Conservation (phyloP, 2,113 vertebrate genomes). For the Tachycineta bicolor region DNA sequence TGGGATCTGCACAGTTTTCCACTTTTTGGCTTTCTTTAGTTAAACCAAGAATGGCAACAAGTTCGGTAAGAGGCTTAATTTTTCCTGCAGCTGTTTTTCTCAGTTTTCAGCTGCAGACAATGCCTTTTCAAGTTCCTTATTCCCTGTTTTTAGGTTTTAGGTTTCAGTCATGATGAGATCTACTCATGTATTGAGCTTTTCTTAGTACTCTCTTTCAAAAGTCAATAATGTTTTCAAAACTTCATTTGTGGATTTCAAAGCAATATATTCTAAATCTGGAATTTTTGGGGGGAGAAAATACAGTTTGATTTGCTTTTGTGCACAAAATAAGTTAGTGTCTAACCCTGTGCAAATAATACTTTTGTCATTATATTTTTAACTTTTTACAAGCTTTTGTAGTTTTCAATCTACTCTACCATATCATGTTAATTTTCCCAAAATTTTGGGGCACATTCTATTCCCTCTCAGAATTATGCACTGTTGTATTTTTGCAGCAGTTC, state of each 20-base stretch:
- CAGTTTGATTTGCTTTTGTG: background rate
- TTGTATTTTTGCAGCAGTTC: background rate
- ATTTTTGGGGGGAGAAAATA: rapidly evolving
- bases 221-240: background rate
- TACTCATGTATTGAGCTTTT: background rate
- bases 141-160: background rate
- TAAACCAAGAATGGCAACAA: background rate
- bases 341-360: background rate
- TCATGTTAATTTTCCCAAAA: background rate
- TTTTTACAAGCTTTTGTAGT: background rate
- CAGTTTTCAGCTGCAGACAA: background rate
- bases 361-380: background rate
- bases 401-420: background rate
- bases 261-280: background rate
- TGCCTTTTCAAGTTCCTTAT: background rate
- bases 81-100: background rate
- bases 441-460: background rate
- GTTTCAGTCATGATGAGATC: background rate
- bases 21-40: background rate
- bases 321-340: background rate
- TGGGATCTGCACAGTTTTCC: background rate
- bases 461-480: background rate
- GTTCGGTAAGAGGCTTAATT: too few relatives aligned
- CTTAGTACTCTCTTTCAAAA: background rate
- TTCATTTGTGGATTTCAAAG: background rate